A percentile compares a stretch with the other conserved stretches of the same genome.
Conservation (phyloP, 2,113 vertebrate species). For the Ptyas mucosa region DNA sequence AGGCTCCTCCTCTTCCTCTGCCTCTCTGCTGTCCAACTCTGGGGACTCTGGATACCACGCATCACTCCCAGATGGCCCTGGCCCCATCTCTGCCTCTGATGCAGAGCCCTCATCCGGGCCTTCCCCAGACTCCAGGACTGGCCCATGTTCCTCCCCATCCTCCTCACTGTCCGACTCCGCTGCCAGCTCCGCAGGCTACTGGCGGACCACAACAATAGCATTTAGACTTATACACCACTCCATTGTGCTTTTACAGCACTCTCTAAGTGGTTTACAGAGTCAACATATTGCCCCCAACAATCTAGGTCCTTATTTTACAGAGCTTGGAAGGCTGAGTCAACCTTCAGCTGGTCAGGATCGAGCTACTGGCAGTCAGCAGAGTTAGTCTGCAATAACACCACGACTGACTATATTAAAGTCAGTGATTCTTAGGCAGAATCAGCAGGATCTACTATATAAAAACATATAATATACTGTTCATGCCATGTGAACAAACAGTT, state of each 20-base stretch:
- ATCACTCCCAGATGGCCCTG: too few relatives aligned
- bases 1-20: too few relatives aligned
- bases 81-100: too few relatives aligned
- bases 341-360: background rate
- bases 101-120: too few relatives aligned
- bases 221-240: background rate
- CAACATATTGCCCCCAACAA: background rate
- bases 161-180: too few relatives aligned
- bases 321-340: background rate
- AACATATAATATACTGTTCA: background rate
- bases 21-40: too few relatives aligned
- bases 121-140: too few relatives aligned
- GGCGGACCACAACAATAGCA: too few relatives aligned
- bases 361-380: background rate
- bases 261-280: background rate
- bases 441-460: background rate
- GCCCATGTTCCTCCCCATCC: too few relatives aligned
- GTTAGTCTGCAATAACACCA: background rate
- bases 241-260: background rate
- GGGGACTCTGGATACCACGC: too few relatives aligned
- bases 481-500: background rate
- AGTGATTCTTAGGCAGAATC: background rate
- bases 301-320: background rate
- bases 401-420: background rate
- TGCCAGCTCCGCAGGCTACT: too few relatives aligned